Percentiles rank a stretch among this genome's conserved stretches.
phyloP scores from a whole-genome alignment of 2,113 vertebrate genomes.

The Cyanoliseus patagonus region DNA sequence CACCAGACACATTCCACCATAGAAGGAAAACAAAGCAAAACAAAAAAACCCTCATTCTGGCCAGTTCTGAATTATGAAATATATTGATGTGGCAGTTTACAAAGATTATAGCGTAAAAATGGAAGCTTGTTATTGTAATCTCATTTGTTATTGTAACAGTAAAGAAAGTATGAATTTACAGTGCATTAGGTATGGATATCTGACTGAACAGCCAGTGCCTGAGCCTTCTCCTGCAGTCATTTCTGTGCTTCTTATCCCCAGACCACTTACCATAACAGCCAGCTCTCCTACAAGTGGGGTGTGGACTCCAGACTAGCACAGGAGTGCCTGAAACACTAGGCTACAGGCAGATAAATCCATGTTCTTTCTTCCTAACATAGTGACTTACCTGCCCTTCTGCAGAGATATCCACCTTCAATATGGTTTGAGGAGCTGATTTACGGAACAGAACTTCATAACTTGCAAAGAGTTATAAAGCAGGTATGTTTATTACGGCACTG shows the following conservation, averaged over 20 bases:
- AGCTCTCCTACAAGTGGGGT: background rate
- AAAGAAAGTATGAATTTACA: background rate
- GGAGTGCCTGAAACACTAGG: background rate
- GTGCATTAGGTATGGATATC: background rate
- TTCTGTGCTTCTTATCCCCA: background rate
- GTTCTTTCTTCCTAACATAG: background rate
- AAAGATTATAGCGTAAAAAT: background rate
- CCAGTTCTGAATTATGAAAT: background rate
- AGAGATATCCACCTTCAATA: background rate
- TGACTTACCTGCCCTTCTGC: background rate
- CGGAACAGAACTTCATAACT: no score
- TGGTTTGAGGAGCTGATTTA: background rate
- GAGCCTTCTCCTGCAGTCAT: background rate
- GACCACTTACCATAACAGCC: background rate
- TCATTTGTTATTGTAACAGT: background rate
- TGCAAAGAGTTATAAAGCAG: no score
- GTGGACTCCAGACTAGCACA: background rate
- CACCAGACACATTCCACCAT: background rate
- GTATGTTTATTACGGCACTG: no score
- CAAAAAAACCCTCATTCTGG: background rate
- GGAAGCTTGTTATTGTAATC: background rate
- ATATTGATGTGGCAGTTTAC: background rate
- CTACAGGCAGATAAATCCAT: background rate
- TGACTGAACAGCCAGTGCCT: background rate
- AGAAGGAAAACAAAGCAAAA: background rate